Evolutionary conservation across 2,797 vertebrate genomes (phyloP), one percentile per base, ranked within the genome.

Genomic region (Diplodus puntazzo): DNA sequence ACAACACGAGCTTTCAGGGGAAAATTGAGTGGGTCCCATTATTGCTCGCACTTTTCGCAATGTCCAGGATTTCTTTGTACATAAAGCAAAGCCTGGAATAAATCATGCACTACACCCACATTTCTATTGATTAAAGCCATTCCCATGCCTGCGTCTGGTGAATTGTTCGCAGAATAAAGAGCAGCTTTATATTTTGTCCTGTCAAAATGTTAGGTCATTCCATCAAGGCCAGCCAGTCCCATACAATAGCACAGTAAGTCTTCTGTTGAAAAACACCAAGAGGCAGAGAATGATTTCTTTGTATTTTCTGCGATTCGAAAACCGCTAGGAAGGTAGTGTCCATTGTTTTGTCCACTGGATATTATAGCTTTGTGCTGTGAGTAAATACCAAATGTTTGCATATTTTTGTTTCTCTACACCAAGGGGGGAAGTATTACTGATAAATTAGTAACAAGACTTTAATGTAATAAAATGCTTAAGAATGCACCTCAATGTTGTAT

Each of bases 151-250:
- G 96, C 96, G 95, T 96, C 96, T 96, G 95, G 94, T 96, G 96
- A 97, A 97, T 96, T 97, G 96, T 97, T 96, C 95, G 93, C 96
- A 95, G 97, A 97, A 97, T 97, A 97, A 97, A 98, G 97, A 96
- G 95, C 94, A 96, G 97, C 96, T 98, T 98, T 98, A 97, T 99
- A 97, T 97, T 97, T 97, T 96, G 95, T 95, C 95, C 96, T 98
- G 97, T 98, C 96, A 98, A 97, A 97, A 97, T 97, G 97, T 97
- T 97, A 96, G 96, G 96, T 96, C 96, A 96, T 96, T 96, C 95
- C 96, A 96, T 97, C 97, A 97, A 96, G 96, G 92, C 70, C 95
- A 96, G 96, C 94, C 95, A 93, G 95, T 94, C 94, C 82, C 54
- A 25, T 71, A 86, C 86, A 88, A 89, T 72, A 81, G 88, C 86